Base-by-base conservation (phyloP, 2,113 vertebrate species). In the Prionailurus viverrinus region DNA sequence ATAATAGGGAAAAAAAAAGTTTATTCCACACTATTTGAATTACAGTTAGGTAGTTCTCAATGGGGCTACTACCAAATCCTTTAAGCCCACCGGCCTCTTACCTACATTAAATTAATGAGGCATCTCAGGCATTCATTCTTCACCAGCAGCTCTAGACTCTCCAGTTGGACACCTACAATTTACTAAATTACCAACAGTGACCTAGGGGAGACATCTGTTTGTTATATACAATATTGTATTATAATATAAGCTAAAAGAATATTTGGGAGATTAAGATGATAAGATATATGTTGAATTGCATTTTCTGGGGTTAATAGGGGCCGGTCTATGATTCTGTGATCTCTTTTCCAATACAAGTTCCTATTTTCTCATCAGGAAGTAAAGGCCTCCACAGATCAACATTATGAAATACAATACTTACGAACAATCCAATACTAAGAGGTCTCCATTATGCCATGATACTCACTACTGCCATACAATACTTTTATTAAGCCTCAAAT, bases 61-160 rank as follows among this genome's bases (percentile, higher is more conserved):
- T 97, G 96, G 97, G 95, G 82, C 78, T 89, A 83, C 95, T 66
- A 94, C 74, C 91, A 97, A 98, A 98, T 98, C 98, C 97, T 98
- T 98, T 97, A 98, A 98, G 92, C 84, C 69, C 95, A 94, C 91
- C 93, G 97, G 96, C 95, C 80, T 97, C 97, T 98, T 81, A 92
- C 95, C 93, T 96, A 85, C 95, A 97, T 98, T 98, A 98, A 98
- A 98, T 98, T 97, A 98, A 98, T 95, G 96, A 98, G 91, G 96
- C 95, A 94, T 97, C 96, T 98, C 76, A 85, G 97, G 96, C 91
- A 95, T 91, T 96, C 96, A 92, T 84, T 98, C 84, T 97, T 97
- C 80, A 91, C 63, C 92, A 90, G 86, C 84, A 84, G 73, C 96
- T 18, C 69, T 10, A 95, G 96, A 96, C 91, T 97, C 95, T 98